Evolutionary conservation across 2,113 vertebrate species (phyloP).

Genomic region (Gymnobelideus leadbeateri): DNA sequence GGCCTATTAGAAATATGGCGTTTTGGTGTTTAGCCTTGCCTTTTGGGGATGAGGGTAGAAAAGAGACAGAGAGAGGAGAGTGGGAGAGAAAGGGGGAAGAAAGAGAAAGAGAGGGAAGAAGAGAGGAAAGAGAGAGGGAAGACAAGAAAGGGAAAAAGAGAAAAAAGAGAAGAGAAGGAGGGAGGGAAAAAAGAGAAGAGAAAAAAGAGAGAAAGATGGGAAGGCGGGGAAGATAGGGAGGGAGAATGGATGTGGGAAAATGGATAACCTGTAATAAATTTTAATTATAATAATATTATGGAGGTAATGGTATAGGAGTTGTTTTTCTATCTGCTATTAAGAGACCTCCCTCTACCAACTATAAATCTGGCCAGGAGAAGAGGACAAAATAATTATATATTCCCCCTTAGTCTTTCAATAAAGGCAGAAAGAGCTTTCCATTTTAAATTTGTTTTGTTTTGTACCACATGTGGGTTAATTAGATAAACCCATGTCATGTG

Average conservation of each 20-base stretch:
- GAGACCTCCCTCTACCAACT: conserved; percentile 48
- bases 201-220: neutral
- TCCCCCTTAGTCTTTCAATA: conserved; percentile 70
- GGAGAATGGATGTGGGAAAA: conserved; percentile 52
- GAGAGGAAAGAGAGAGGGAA: neutral
- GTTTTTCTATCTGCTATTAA: conserved; percentile 55
- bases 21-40: neutral
- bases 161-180: neutral
- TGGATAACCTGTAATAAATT: conserved; percentile 52
- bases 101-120: fast-evolving
- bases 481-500: conserved; percentile 81
- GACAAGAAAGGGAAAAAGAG: neutral
- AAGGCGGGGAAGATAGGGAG: neutral
- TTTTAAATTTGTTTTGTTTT: conserved; percentile 81
- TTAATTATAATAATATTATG: conserved; percentile 58
- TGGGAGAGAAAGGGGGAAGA: neutral
- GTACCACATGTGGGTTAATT: conserved; percentile 82
- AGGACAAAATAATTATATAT: conserved; percentile 76
- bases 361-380: conserved; percentile 66
- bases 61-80: too few species aligned
- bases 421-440: conserved; percentile 75
- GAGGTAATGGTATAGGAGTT: conserved; percentile 49
- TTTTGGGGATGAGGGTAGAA: neutral
- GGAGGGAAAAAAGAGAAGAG: neutral
- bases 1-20: neutral